Evolutionary conservation across 2,797 vertebrate genomes (phyloP).

Genomic region (Aythya fuligula): DNA sequence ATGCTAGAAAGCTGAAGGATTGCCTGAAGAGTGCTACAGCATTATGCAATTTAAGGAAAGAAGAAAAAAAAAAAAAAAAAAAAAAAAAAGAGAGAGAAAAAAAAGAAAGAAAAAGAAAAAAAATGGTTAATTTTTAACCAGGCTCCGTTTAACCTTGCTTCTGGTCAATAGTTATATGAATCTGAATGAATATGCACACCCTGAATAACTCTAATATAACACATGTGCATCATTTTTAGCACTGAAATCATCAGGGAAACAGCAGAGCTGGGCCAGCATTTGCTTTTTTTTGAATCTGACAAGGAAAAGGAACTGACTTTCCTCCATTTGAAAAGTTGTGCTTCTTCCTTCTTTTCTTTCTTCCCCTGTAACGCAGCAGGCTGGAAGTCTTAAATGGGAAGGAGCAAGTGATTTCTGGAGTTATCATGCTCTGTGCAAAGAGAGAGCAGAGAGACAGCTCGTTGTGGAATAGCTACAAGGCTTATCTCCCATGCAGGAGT

Average conservation of each 20-base stretch:
- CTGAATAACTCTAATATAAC: neutral
- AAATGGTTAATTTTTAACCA: slow-evolving; percentile 48
- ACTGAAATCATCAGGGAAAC: neutral
- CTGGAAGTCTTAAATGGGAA: neutral
- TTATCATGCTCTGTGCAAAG: neutral
- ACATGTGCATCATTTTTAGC: neutral
- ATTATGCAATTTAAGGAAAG: neutral
- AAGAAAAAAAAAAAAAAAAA: too few relatives aligned
- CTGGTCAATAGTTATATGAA: slow-evolving; percentile 14
- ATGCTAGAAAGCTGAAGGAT: slow-evolving; percentile 40
- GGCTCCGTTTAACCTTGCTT: slow-evolving; percentile 34
- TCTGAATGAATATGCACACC: slow-evolving; percentile 1
- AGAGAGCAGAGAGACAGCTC: neutral
- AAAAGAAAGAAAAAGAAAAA: too few relatives aligned
- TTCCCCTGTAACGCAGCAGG: neutral
- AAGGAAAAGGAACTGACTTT: neutral
- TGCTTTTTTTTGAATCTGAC: neutral
- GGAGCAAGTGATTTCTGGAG: neutral
- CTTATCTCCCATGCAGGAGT: neutral
- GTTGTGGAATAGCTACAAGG: neutral
- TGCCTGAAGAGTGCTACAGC: neutral
- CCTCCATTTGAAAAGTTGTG: neutral
- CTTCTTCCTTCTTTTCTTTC: neutral
- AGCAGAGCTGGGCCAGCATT: neutral
- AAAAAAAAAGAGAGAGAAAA: too few relatives aligned